Evolutionary conservation across 2,113 vertebrate genomes (phyloP), one percentile per base, ranked within the genome.

Genomic region (Thamnaconus septentrionalis): DNA sequence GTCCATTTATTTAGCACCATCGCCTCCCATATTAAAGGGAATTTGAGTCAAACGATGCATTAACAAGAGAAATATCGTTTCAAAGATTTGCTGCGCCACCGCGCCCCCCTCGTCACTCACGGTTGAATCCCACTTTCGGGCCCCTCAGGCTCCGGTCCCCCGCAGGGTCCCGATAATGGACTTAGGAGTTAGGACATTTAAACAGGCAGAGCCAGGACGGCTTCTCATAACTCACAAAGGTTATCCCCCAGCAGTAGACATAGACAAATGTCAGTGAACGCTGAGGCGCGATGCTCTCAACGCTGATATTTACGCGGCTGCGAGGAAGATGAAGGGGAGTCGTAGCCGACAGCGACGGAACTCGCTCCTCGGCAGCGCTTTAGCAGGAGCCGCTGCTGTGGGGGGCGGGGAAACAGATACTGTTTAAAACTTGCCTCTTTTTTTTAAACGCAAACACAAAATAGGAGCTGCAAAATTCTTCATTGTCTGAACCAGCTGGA

Each of bases 161-260:
- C 76, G 71, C 4, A 3, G 70, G 63, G 85, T 56, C 50, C 60
- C 64, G 59, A 63, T 83, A 69, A 87, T 88, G 75, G 87, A 85
- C 79, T 69, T 71, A 12, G 78, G 79, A 80, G 75, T 85, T 83
- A 85, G 67, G 79, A 85, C 88, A 85, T 89, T 89, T 89, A 77
- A 85, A 80, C 81, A 84, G 76, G 61, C 76, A 71, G 69, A 69
- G 54, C 58, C 18, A 31, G 74, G 74, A 82, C 67, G 75, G 71
- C 80, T 69, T 81, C 77, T 87, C 81, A 83, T 83, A 75, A 87
- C 82, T 84, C 74, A 80, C 64, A 88, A 88, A 85, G 84, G 88
- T 86, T 87, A 82, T 80, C 82, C 80, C 78, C 81, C 59, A 73
- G 82, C 78, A 79, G 82, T 69, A 83, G 79, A 82, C 80, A 77